Percentiles rank a stretch among this genome's conserved stretches.
phyloP scores from a whole-genome alignment of 2,888 invertebrate species.

The Cerastoderma edule region DNA sequence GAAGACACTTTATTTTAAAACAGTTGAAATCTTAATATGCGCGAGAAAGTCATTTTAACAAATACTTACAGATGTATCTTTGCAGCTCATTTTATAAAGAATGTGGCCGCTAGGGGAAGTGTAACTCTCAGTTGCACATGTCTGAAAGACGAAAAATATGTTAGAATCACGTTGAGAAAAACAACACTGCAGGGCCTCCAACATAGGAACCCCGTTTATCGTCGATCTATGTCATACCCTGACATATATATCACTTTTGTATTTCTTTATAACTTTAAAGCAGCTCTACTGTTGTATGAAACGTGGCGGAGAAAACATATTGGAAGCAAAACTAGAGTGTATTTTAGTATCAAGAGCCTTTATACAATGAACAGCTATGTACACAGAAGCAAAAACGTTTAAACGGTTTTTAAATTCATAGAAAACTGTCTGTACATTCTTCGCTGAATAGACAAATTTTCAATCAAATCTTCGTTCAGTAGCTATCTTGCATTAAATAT shows the following conservation, averaged over 20 bases:
- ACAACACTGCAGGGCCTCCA: background rate
- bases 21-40: background rate
- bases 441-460: too few species aligned
- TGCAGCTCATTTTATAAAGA: slow-evolving; percentile 35
- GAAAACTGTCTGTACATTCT: too few species aligned
- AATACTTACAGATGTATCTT: slow-evolving; percentile 34
- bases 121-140: slow-evolving; percentile 43
- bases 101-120: slow-evolving; percentile 33
- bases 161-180: background rate
- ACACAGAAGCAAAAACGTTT: too few species aligned
- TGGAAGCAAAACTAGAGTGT: background rate
- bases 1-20: too few species aligned
- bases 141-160: slow-evolving; percentile 20
- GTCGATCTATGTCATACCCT: background rate
- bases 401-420: too few species aligned
- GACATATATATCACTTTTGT: too few species aligned
- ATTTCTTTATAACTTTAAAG: background rate
- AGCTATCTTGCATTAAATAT: too few species aligned
- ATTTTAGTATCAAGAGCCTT: too few species aligned
- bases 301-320: background rate
- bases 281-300: background rate
- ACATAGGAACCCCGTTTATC: background rate
- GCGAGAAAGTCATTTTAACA: background rate
- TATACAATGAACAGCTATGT: too few species aligned
- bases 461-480: too few species aligned